phyloP scores from a whole-genome alignment of 2,888 invertebrate species.

The Hirtodrosophila alboralis region DNA sequence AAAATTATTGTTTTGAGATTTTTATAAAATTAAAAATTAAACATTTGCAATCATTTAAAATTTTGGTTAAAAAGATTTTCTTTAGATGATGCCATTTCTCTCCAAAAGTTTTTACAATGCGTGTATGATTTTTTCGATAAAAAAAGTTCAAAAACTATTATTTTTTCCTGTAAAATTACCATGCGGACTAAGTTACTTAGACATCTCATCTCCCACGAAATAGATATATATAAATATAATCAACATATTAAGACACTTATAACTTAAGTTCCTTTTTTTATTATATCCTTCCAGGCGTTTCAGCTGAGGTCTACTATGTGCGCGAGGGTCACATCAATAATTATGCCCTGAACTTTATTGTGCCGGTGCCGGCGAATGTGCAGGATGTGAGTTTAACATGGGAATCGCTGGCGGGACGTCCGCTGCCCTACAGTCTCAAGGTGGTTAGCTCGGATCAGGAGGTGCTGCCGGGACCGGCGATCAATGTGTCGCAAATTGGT shows the following conservation, averaged over 20 bases:
- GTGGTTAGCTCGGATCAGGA: slow-evolving; percentile 90
- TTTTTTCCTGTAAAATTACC: no score
- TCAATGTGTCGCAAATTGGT: slow-evolving; percentile 93
- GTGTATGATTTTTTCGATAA: no score
- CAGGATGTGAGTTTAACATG: slow-evolving; percentile 95
- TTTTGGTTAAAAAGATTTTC: neutral
- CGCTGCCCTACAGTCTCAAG: slow-evolving; percentile 92
- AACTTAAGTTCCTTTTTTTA: neutral
- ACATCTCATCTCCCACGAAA: no score
- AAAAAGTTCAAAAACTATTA: no score
- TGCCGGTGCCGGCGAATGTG: slow-evolving; percentile 93
- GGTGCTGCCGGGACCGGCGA: slow-evolving; percentile 90
- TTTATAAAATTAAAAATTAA: no score
- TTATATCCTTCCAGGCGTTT: slow-evolving; percentile 89
- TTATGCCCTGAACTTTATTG: slow-evolving; percentile 94
- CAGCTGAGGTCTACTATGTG: slow-evolving; percentile 95
- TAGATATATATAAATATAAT: no score
- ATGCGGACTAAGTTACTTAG: no score
- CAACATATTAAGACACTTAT: no score
- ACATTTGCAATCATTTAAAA: neutral
- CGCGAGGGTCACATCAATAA: slow-evolving; percentile 95
- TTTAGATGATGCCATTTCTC: no score
- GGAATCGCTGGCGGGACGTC: slow-evolving; percentile 92
- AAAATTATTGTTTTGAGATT: no score
- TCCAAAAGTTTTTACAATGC: no score